These are phyloP conservation scores for Laupala kohalensis DNA, from an alignment of 1,140 invertebrate species.

Conservation along the genomic window DNA sequence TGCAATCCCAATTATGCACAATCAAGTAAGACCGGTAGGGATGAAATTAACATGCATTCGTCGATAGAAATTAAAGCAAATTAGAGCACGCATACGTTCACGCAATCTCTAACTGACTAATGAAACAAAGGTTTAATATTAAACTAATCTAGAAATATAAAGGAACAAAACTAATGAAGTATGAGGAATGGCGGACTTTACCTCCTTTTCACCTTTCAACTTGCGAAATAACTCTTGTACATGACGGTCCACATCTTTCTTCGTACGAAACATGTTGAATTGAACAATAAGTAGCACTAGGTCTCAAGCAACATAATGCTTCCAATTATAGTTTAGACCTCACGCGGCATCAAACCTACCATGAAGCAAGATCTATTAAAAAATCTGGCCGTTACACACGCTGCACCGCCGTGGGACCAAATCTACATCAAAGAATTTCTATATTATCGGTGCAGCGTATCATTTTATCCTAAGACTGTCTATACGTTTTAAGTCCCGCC, in stretches of 20 bases:
- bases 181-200: slow-evolving; percentile 27
- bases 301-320: not conserved
- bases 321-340: not conserved
- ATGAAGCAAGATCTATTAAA: not conserved
- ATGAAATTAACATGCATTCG: too few relatives aligned
- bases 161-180: too few relatives aligned
- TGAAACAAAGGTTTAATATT: too few relatives aligned
- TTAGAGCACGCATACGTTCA: too few relatives aligned
- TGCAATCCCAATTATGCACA: too few relatives aligned
- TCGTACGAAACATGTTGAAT: slow-evolving; percentile 44
- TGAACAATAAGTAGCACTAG: not conserved
- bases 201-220: slow-evolving; percentile 48
- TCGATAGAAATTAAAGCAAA: too few relatives aligned
- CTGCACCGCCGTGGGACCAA: not conserved
- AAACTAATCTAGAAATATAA: too few relatives aligned
- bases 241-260: slow-evolving; percentile 54
- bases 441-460: too few relatives aligned
- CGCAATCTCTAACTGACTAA: too few relatives aligned
- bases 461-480: too few relatives aligned
- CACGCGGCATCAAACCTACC: not conserved
- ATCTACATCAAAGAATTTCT: not conserved
- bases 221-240: slow-evolving; percentile 48
- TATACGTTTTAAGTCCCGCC: too few relatives aligned
- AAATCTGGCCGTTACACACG: not conserved
- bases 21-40: too few relatives aligned